Conservation (phyloP, 1,140 invertebrate genomes). For the Temnothorax curvispinosus region DNA sequence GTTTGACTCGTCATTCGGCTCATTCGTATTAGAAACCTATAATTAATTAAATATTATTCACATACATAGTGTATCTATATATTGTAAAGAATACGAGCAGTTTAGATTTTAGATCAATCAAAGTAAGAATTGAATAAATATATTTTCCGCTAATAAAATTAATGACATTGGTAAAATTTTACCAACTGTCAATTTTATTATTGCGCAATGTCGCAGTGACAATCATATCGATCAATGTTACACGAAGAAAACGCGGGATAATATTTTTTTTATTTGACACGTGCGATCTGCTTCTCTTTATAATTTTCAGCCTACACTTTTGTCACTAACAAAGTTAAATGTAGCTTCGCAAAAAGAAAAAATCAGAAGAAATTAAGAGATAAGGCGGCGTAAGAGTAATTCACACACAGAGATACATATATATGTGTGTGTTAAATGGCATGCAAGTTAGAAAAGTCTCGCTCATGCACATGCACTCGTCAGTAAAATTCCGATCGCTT, state of each 20-base stretch:
- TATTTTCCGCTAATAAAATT: neutral
- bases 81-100: neutral
- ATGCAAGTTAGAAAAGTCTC: constrained; percentile 69
- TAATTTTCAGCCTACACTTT: constrained; percentile 36
- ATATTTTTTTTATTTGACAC: neutral
- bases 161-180: neutral
- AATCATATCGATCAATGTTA: neutral
- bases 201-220: neutral
- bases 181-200: neutral
- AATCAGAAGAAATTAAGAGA: constrained; percentile 25
- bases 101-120: neutral
- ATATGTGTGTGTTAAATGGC: constrained; percentile 63
- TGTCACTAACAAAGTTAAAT: constrained; percentile 13
- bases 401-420: constrained; percentile 48
- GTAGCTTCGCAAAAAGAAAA: constrained; percentile 23
- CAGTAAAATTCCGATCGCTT: constrained; percentile 26
- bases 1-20: neutral
- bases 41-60: neutral
- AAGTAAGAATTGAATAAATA: neutral
- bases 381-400: constrained; percentile 39
- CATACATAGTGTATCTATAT: neutral
- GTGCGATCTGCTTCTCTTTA: constrained; percentile 37
- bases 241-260: neutral
- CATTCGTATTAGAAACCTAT: neutral
- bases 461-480: constrained; percentile 75